phyloP scores from a whole-genome alignment of 2,113 vertebrate genomes.

The Pogonocichla stellata region DNA sequence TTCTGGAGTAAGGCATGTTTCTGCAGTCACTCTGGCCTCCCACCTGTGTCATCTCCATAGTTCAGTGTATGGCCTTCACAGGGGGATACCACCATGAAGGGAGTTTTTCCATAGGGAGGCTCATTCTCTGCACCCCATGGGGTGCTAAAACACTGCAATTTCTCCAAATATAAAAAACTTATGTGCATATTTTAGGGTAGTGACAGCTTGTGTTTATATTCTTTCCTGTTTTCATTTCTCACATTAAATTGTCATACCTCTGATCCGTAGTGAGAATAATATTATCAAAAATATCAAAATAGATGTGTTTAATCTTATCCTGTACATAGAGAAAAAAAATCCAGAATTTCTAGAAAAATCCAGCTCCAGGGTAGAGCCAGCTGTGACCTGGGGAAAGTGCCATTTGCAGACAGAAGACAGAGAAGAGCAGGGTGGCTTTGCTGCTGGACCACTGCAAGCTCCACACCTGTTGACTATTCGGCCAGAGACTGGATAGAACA shows the following conservation, averaged over 20 bases:
- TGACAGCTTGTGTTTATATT: background rate
- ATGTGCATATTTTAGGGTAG: background rate
- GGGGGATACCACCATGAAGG: background rate
- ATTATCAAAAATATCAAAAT: background rate
- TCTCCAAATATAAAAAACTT: background rate
- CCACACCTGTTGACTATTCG: background rate
- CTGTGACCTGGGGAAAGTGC: background rate
- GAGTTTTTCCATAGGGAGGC: background rate
- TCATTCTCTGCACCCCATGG: background rate
- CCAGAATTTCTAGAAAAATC: background rate
- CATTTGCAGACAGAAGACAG: background rate
- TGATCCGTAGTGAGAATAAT: background rate
- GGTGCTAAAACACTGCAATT: background rate
- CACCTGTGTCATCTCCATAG: background rate
- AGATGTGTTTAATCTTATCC: background rate
- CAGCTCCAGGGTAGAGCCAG: background rate
- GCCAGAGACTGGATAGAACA: background rate
- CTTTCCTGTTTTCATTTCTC: background rate
- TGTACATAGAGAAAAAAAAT: background rate
- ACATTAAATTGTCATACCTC: background rate
- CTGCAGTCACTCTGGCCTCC: background rate
- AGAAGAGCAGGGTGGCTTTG: background rate
- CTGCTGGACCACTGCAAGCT: background rate
- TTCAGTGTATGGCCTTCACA: accelerated
- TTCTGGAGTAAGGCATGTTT: background rate